These are phyloP conservation scores for Sorex araneus DNA, from an alignment of 2,113 vertebrate genomes.

Conservation along the genomic window DNA sequence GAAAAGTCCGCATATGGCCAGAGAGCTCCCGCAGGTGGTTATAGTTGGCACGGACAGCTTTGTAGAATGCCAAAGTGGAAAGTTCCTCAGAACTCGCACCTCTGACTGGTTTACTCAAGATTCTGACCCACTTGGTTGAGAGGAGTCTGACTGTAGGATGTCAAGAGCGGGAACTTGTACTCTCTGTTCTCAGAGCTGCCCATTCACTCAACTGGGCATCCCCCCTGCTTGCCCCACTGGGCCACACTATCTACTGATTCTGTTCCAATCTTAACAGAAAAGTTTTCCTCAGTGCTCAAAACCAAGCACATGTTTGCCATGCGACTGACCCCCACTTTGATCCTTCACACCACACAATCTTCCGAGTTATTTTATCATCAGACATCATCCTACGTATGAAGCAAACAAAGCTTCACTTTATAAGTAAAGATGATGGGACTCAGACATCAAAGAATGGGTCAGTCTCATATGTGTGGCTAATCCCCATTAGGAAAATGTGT, in stretches of 20 bases:
- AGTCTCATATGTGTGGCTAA: neutral
- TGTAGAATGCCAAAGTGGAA: neutral
- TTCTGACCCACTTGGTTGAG: neutral
- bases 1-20: neutral
- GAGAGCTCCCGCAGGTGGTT: neutral
- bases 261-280: neutral
- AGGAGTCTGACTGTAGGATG: neutral
- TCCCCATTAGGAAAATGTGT: constrained; percentile 1
- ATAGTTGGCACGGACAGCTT: neutral
- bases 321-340: no score
- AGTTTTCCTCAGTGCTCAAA: constrained; percentile 1
- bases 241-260: neutral
- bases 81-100: neutral
- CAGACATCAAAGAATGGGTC: constrained; percentile 8
- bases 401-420: neutral
- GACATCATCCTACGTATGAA: neutral
- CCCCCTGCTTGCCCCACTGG: neutral
- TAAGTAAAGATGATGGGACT: neutral
- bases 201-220: neutral
- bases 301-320: neutral
- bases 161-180: neutral
- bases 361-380: neutral
- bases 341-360: no score
- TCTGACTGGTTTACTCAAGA: neutral
- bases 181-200: neutral